These are phyloP conservation scores for Lates calcarifer DNA, from an alignment of 2,113 vertebrate genomes.

Conservation along the genomic window DNA sequence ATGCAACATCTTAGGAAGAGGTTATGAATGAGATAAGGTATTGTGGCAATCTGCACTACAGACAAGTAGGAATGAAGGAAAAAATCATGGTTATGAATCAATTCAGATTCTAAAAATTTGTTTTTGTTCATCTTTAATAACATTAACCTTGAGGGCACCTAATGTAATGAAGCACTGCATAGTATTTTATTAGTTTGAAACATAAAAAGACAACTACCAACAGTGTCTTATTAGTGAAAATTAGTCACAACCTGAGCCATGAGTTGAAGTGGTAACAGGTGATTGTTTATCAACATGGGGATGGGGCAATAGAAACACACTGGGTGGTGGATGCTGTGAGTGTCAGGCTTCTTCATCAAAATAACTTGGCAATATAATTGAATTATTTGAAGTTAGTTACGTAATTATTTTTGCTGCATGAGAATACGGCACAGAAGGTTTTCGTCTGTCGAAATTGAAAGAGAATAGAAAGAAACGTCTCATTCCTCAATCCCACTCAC, in stretches of 20 bases:
- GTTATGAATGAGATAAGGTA: background rate
- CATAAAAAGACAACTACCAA: background rate
- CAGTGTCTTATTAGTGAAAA: conserved; percentile 21
- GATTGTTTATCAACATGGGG: conserved; percentile 41
- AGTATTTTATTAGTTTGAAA: conserved; percentile 22
- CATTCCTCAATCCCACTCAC: conserved; percentile 37
- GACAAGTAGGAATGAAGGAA: background rate
- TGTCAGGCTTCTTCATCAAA: conserved; percentile 38
- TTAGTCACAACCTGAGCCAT: conserved; percentile 3
- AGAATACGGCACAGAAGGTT: conserved; percentile 18
- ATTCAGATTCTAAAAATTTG: background rate
- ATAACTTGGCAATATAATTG: conserved; percentile 48
- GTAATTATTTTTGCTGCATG: conserved; percentile 18
- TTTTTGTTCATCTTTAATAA: background rate
- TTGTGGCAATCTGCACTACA: conserved; percentile 6
- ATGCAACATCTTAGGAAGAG: background rate
- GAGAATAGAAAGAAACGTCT: conserved; percentile 45
- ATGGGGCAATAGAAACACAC: conserved; percentile 23
- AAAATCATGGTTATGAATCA: background rate
- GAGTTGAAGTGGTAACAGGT: conserved; percentile 54
- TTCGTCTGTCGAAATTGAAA: conserved; percentile 23
- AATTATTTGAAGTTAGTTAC: conserved; percentile 46
- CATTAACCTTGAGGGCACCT: background rate
- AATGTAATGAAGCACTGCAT: conserved; percentile 23
- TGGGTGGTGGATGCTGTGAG: conserved; percentile 15